Conservation (phyloP, 1,140 invertebrate genomes). For the Drosophila biarmipes region DNA sequence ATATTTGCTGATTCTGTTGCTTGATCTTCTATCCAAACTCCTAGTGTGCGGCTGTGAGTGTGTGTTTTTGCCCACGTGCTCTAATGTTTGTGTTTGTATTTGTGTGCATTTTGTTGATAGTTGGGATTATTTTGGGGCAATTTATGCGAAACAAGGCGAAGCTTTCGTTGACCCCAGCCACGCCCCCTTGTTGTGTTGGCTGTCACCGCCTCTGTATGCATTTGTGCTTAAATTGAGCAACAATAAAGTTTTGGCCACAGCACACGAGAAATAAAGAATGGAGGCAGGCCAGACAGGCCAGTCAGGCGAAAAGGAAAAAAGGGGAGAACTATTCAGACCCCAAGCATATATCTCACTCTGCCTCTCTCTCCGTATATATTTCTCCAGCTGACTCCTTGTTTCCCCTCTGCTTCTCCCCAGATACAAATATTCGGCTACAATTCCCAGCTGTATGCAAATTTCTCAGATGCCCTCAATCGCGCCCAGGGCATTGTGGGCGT, state of each 20-base stretch:
- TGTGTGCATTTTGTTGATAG: slow-evolving; percentile 79
- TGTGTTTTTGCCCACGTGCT: slow-evolving; percentile 17
- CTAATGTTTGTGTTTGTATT: slow-evolving; percentile 58
- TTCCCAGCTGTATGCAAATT: slow-evolving; percentile 96
- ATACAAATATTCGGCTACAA: slow-evolving; percentile 98
- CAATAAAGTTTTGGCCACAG: slow-evolving; percentile 67
- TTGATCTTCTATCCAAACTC: slow-evolving; percentile 38
- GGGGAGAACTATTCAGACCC: neutral
- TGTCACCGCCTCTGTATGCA: slow-evolving; percentile 54
- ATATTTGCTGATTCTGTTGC: slow-evolving; percentile 44
- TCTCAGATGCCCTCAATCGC: slow-evolving; percentile 94
- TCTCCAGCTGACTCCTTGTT: neutral
- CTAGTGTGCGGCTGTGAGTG: slow-evolving; percentile 11
- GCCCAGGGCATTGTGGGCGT: slow-evolving; percentile 95
- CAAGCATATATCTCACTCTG: neutral
- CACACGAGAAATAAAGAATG: slow-evolving; percentile 30
- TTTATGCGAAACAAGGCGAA: slow-evolving; percentile 71
- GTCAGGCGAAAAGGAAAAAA: neutral
- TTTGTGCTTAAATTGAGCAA: slow-evolving; percentile 73
- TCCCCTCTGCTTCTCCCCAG: slow-evolving; percentile 86
- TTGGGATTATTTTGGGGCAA: slow-evolving; percentile 81
- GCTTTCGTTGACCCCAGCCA: slow-evolving; percentile 26
- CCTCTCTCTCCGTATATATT: neutral
- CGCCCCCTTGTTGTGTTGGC: slow-evolving; percentile 8
- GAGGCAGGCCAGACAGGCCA: neutral